Percentiles rank a stretch among this genome's conserved stretches.
Evolutionary conservation across 2,113 vertebrate genomes (phyloP).

Genomic region (Gracilinanus agilis): DNA sequence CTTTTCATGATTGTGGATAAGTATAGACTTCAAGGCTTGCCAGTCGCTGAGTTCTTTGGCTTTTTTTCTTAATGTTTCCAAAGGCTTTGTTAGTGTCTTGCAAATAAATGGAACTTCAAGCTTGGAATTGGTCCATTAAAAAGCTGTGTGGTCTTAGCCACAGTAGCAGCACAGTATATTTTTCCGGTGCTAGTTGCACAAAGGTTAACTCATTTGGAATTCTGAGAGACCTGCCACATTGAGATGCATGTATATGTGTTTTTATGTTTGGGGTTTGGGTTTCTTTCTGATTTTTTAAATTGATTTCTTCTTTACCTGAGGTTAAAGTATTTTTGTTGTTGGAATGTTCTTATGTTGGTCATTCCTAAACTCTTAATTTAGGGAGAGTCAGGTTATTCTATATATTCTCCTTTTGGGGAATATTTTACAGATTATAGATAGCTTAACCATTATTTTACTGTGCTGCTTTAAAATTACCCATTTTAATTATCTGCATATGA

Average conservation of each 20-base stretch:
- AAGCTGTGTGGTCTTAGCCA: conserved; percentile 82
- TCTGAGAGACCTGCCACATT: conserved; percentile 56
- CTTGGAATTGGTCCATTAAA: conserved; percentile 79
- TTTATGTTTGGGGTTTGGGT: not conserved
- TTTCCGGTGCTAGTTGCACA: conserved; percentile 78
- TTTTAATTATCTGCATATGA: conserved; percentile 44
- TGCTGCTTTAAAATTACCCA: not conserved
- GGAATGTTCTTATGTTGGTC: conserved; percentile 31
- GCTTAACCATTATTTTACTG: not conserved
- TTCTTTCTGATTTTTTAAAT: conserved; percentile 15
- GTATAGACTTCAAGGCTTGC: conserved; percentile 68
- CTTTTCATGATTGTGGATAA: conserved; percentile 78
- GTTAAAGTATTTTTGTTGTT: conserved; percentile 24
- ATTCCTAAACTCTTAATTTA: conserved; percentile 8
- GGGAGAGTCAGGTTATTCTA: not conserved
- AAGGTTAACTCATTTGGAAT: conserved; percentile 74
- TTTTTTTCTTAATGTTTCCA: conserved; percentile 72
- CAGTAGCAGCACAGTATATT: conserved; percentile 76
- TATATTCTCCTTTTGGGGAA: conserved; percentile 19
- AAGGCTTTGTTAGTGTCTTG: conserved; percentile 82
- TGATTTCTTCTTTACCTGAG: conserved; percentile 43
- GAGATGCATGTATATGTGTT: not conserved
- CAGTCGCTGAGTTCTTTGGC: conserved; percentile 73
- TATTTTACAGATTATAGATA: not conserved
- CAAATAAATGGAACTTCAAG: conserved; percentile 81